Conservation (phyloP, 2,113 vertebrate genomes). For the Ophthalmolycus amberensis region DNA sequence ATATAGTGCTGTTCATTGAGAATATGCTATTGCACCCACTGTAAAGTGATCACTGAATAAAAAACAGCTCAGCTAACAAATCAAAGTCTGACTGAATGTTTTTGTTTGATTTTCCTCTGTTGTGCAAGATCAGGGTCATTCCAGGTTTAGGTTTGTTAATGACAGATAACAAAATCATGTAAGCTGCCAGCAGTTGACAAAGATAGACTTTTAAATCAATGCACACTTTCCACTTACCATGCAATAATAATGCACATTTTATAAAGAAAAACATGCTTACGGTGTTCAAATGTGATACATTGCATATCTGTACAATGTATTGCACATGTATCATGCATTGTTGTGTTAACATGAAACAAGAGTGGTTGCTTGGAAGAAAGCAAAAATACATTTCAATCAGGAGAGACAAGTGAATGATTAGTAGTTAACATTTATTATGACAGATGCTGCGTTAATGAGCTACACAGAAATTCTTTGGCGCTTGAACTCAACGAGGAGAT, state of each 20-base stretch:
- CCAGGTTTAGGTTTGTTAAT: background rate
- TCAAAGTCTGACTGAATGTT: background rate
- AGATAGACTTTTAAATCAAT: background rate
- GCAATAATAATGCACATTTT: background rate
- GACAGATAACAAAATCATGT: background rate
- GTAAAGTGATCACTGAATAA: conserved; percentile 78
- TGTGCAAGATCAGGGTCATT: background rate
- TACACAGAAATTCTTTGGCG: too few species aligned
- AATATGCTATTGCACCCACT: conserved; percentile 72
- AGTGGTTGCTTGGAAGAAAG: background rate
- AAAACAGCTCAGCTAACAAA: conserved; percentile 52
- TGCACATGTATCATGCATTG: background rate
- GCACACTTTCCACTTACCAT: background rate
- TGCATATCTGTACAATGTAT: background rate
- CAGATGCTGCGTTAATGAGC: too few species aligned
- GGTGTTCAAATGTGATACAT: background rate
- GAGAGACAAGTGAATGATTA: too few species aligned
- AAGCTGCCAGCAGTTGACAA: background rate
- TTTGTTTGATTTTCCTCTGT: background rate
- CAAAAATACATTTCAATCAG: background rate
- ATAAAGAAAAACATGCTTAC: background rate
- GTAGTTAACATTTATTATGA: too few species aligned
- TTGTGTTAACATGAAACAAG: background rate
- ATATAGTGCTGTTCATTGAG: conserved; percentile 69
- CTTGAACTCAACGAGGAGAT: too few species aligned